Conservation (phyloP, 2,113 vertebrate species). For the Podiceps cristatus region DNA sequence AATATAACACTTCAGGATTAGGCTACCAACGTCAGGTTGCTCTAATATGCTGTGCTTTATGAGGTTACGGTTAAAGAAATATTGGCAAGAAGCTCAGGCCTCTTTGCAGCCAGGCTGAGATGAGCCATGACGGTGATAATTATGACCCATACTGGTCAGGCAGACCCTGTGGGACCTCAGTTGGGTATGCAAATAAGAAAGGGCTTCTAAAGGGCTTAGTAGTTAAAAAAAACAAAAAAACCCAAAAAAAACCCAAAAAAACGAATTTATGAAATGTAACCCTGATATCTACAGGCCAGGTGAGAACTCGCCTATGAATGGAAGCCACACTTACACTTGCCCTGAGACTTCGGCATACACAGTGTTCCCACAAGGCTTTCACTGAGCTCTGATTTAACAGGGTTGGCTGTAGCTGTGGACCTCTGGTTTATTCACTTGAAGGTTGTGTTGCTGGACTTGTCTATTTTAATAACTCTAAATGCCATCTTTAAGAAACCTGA, state of each 20-base stretch:
- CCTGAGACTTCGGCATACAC: neutral
- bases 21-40: neutral
- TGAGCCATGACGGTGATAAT: neutral
- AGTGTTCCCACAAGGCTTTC: neutral
- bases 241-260: neutral
- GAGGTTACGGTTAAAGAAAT: neutral
- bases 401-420: neutral
- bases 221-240: neutral
- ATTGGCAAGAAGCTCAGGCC: neutral
- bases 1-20: neutral
- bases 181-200: no score
- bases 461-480: neutral
- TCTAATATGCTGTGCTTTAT: neutral
- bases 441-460: neutral
- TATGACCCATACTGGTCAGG: neutral
- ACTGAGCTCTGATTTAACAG: neutral
- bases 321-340: neutral
- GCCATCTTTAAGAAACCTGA: neutral
- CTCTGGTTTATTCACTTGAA: neutral
- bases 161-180: neutral
- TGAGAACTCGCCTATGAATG: neutral
- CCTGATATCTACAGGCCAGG: neutral
- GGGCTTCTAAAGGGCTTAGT: neutral
- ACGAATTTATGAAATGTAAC: neutral
- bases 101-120: neutral